These are phyloP conservation scores for Onychomys arenicola DNA, from an alignment of 2,797 vertebrate species.

Conservation along the genomic window DNA sequence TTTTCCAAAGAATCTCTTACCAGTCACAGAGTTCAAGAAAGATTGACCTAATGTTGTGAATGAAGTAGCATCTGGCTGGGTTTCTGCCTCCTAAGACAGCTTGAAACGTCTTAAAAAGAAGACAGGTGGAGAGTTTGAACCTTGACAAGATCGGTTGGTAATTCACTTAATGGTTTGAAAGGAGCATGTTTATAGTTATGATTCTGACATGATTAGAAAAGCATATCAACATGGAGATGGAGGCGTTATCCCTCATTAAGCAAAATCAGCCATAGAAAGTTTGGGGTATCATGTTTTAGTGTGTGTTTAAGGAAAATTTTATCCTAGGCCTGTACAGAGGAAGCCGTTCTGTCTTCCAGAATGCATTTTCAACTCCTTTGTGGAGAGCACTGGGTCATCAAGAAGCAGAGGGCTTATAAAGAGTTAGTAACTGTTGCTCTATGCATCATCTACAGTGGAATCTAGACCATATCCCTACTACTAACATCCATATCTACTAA, in stretches of 20 bases:
- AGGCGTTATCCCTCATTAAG: slow-evolving; percentile 67
- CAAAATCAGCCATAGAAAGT: slow-evolving; percentile 52
- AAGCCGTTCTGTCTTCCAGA: slow-evolving; percentile 44
- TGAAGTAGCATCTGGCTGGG: slow-evolving; percentile 10
- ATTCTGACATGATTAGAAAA: slow-evolving; percentile 56
- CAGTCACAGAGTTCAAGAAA: not conserved
- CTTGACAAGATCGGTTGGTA: slow-evolving; percentile 49
- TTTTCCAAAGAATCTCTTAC: slow-evolving; percentile 37
- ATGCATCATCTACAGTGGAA: slow-evolving; percentile 1
- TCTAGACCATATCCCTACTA: not conserved
- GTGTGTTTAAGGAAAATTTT: slow-evolving; percentile 78
- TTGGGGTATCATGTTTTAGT: slow-evolving; percentile 64
- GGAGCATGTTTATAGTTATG: slow-evolving; percentile 60
- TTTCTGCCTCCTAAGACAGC: slow-evolving; percentile 41
- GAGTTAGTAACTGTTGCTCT: not conserved
- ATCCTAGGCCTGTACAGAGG: slow-evolving; percentile 52
- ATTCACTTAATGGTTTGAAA: slow-evolving; percentile 68
- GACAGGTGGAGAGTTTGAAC: slow-evolving; percentile 29
- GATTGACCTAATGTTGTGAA: not conserved
- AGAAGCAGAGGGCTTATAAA: not conserved
- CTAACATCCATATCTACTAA: slow-evolving; percentile 28
- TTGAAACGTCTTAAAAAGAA: slow-evolving; percentile 43
- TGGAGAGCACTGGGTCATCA: slow-evolving; percentile 2
- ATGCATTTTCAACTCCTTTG: slow-evolving; percentile 29
- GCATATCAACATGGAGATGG: slow-evolving; percentile 50